phyloP scores from a whole-genome alignment of 2,888 invertebrate species.

The Melanostoma scalare region DNA sequence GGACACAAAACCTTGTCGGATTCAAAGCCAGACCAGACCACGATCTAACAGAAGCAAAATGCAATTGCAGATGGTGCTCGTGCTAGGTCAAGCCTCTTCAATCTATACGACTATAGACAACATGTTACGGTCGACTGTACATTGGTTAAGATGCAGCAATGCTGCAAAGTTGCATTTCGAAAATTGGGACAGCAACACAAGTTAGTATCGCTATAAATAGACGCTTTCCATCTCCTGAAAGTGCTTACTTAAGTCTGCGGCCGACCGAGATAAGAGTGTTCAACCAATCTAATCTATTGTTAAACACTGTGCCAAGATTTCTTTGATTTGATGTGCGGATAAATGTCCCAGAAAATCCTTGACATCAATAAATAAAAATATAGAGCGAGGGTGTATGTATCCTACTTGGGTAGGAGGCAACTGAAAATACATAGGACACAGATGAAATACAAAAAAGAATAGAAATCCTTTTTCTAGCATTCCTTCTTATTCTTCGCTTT shows the following conservation, averaged over 20 bases:
- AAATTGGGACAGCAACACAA: constrained; percentile 3
- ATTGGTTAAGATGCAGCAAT: constrained; percentile 57
- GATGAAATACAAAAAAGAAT: background rate
- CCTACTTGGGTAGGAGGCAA: constrained; percentile 43
- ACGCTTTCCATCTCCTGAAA: constrained; percentile 19
- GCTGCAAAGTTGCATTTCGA: constrained; percentile 7
- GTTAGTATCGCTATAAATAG: constrained; percentile 1
- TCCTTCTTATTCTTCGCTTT: constrained; percentile 8
- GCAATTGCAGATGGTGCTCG: constrained; percentile 5
- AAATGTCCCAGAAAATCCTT: constrained; percentile 34
- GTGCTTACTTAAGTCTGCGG: constrained; percentile 27
- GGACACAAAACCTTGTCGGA: background rate
- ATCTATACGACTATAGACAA: constrained; percentile 30
- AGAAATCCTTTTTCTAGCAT: constrained; percentile 5
- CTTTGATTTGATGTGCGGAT: constrained; percentile 48
- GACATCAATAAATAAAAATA: constrained; percentile 41
- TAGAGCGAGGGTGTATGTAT: constrained; percentile 21
- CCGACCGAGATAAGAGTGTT: constrained; percentile 20
- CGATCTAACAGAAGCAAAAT: background rate
- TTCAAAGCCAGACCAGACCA: constrained; percentile 6
- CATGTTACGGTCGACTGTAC: constrained; percentile 53
- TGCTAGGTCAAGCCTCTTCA: constrained; percentile 17
- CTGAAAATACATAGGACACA: background rate
- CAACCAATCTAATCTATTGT: constrained; percentile 59
- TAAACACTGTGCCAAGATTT: constrained; percentile 49